Evolutionary conservation across 2,888 invertebrate genomes (phyloP), one percentile per base, ranked within the genome.

Genomic region (Yponomeuta sedellus): DNA sequence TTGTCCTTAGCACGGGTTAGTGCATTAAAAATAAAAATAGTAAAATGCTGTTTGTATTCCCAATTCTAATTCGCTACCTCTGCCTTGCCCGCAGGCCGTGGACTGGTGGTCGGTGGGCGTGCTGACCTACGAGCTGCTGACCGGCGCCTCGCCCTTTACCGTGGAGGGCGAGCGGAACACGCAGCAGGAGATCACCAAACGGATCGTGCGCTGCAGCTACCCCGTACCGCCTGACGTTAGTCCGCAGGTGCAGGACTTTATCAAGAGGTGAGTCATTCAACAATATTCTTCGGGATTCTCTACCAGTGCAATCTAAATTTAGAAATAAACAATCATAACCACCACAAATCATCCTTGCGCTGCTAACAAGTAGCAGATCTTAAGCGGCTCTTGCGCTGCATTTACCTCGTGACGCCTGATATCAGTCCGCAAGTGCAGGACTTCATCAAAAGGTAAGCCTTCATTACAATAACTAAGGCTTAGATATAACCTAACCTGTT

Each of bases 21-120:
- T n/a, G n/a, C n/a, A n/a, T n/a, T n/a, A n/a, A n/a, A n/a, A n/a
- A n/a, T n/a, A n/a, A n/a, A n/a, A n/a, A n/a, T n/a, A n/a, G 25
- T 34, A 8, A 34, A 34, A 34, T 8, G 34, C 34, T 34, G 5
- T 34, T 34, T 8, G 8, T n/a, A 34, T 34, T 44, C 56, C 56
- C 64, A 44, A 66, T 64, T 20, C 58, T 65, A 52, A 34, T 62
- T 39, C 64, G 22, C 8, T 4, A 5, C 58, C 6, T 58, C 52
- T 66, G 66, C 28, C 71, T 85, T 87, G 79, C 77, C 83, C 83
- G 34, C 92, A 97, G 96, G 97, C 98, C 64, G 99, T 98, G 8
- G 99, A 99, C 91, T 99, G 99, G 99, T 99, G 99, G 99, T 98
- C 98, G 40, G 96, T 99, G 10, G 98, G 98, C 10, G 98, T 99